Evolutionary conservation across 2,797 vertebrate genomes (phyloP).

Genomic region (Halcyon chelicuti): DNA sequence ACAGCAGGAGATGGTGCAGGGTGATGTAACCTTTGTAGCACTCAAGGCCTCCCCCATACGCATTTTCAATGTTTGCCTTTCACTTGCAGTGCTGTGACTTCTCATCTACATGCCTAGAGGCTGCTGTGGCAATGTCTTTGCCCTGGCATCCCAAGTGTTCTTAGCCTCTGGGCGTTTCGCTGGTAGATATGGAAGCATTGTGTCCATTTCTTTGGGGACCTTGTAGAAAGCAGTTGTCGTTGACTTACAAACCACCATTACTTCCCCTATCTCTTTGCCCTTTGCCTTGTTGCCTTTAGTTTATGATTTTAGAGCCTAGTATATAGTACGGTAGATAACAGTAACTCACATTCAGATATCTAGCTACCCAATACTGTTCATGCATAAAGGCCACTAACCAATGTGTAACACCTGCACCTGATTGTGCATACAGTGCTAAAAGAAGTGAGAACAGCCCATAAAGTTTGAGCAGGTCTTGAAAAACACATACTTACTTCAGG

Average conservation of each 20-base stretch:
- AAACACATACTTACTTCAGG: neutral
- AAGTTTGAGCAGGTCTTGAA: neutral
- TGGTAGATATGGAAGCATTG: neutral
- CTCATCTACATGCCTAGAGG: neutral
- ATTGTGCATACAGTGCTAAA: rapidly evolving
- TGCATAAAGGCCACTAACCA: neutral
- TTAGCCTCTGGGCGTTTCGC: neutral
- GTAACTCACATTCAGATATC: neutral
- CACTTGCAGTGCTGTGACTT: neutral
- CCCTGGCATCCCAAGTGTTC: neutral
- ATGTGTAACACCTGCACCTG: neutral
- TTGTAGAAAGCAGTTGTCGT: neutral
- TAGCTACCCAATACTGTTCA: neutral
- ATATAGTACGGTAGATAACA: neutral
- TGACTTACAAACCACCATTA: neutral
- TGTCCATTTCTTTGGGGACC: neutral
- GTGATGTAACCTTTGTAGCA: neutral
- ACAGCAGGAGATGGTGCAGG: neutral
- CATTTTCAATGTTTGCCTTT: neutral
- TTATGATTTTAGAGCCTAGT: neutral
- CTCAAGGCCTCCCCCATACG: neutral
- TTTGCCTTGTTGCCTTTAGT: neutral
- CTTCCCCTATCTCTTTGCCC: neutral
- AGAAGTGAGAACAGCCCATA: neutral
- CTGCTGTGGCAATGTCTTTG: neutral